Evolutionary conservation across 1,140 invertebrate genomes (phyloP), one percentile per base, ranked within the genome.

Genomic region (Diabrotica virgifera): DNA sequence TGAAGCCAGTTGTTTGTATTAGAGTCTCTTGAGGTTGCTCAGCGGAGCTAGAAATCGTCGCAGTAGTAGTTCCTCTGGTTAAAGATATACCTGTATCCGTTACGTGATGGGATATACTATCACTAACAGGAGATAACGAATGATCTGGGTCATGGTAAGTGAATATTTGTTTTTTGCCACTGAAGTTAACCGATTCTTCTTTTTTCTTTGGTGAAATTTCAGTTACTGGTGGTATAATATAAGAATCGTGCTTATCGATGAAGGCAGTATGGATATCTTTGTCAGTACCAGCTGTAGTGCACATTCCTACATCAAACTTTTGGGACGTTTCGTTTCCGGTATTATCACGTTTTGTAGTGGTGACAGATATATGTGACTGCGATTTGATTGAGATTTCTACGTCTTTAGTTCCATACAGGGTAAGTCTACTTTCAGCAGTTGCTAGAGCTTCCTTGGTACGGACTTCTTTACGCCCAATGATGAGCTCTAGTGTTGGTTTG

Each of bases 51-150:
- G 80, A 83, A 12, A 81, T 71, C 35, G 80, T 82, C 60, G 83
- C 82, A 36, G 81, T 80, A 36, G 74, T 72, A 52, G 80, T 81
- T 13, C 79, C 80, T 70, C 80, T 66, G 6, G 82, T 83, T 52
- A 83, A 63, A 52, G 81, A 82, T 46, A 84, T 84, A 9, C 82
- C 82, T 10, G 82, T 83, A 69, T 84, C 82, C 10, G 80, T 80
- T 9, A 82, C 76, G 60, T 81, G 79, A 70, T 83, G 82, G n/a
- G 82, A 82, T 6, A 72, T 68, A 74, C 82, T 83, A 55, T 84
- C 83, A n/a, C 80, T 81, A 12, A 70, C 67, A 6, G 81, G 78
- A 24, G 74, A 74, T 52, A 78, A 72, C 7, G 74, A 72, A 36
- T 68, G 69, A 55, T 71, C 72, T 37, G 74, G 37, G 35, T 75